phyloP scores from a whole-genome alignment of 2,888 invertebrate species.

The Luperina nickerlii region DNA sequence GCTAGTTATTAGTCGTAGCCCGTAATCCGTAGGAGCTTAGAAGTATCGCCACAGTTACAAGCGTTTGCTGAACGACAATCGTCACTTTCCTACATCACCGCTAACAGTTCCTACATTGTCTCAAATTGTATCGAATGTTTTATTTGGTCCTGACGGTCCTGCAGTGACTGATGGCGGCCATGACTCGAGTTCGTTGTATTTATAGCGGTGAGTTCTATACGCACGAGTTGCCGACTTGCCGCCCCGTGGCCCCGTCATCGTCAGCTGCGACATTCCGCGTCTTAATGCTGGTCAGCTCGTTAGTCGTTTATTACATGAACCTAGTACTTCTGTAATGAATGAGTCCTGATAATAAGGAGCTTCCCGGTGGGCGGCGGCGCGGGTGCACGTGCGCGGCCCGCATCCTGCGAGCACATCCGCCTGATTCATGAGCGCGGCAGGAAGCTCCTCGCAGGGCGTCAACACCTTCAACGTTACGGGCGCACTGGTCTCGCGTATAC shows the following conservation, averaged over 20 bases:
- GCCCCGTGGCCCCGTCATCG: neutral
- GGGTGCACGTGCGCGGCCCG: conserved; percentile 55
- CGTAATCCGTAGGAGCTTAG: neutral
- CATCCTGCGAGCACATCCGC: conserved; percentile 71
- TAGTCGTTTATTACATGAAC: no score
- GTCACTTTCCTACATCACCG: neutral
- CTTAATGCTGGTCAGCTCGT: neutral
- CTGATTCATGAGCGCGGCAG: conserved; percentile 61
- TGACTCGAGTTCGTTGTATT: conserved; percentile 15
- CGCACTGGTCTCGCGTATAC: neutral
- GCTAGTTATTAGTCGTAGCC: conserved; percentile 38
- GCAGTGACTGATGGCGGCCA: conserved; percentile 16
- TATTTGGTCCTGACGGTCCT: neutral
- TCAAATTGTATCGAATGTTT: conserved; percentile 2
- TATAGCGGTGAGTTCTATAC: conserved; percentile 9
- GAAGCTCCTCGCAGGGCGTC: conserved; percentile 20
- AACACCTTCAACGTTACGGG: conserved; percentile 6
- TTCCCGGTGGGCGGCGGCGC: neutral
- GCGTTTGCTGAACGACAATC: neutral
- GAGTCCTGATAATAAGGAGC: neutral
- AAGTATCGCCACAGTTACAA: conserved; percentile 1
- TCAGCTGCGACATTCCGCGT: neutral
- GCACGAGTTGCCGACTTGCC: no score
- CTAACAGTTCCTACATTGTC: conserved; percentile 2
- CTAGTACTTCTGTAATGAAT: neutral